These are phyloP conservation scores for Neuroscelio doddi DNA, from an alignment of 2,888 invertebrate species.

Conservation along the genomic window DNA sequence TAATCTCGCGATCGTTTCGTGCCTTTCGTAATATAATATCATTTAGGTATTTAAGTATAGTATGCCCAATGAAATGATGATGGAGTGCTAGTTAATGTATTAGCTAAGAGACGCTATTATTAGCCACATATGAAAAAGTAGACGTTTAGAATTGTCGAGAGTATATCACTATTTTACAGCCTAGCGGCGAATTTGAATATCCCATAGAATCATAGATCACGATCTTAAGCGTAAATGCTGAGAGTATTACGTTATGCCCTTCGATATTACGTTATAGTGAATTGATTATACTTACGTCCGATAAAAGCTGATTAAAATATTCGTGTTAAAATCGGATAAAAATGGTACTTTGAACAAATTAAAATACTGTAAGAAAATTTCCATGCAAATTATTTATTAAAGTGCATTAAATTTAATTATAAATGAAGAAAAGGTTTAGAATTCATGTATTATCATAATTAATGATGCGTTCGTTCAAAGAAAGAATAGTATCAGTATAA, in stretches of 20 bases:
- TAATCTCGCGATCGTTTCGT: slow-evolving; percentile 20
- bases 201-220: slow-evolving; percentile 8
- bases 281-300: slow-evolving; percentile 2
- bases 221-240: slow-evolving; percentile 3
- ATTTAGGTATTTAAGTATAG: too few species aligned
- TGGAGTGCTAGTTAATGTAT: slow-evolving; percentile 50
- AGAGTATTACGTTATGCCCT: too few species aligned
- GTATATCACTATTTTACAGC: slow-evolving; percentile 12
- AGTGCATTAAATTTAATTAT: too few species aligned
- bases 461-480: too few species aligned
- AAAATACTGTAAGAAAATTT: too few species aligned
- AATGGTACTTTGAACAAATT: too few species aligned
- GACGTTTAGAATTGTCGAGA: slow-evolving; percentile 47
- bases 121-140: slow-evolving; percentile 49
- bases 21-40: not conserved
- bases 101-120: slow-evolving; percentile 48
- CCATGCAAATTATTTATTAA: too few species aligned
- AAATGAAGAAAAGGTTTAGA: too few species aligned
- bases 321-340: too few species aligned
- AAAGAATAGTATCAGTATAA: too few species aligned
- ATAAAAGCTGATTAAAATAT: too few species aligned
- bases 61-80: slow-evolving; percentile 13
- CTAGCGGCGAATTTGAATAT: not conserved
- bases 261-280: not conserved
- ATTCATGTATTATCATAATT: too few species aligned